A percentile compares a stretch with the other conserved stretches of the same genome.
These are phyloP conservation scores for Pangasianodon gigas DNA, from an alignment of 2,113 vertebrate genomes.

Conservation along the genomic window DNA sequence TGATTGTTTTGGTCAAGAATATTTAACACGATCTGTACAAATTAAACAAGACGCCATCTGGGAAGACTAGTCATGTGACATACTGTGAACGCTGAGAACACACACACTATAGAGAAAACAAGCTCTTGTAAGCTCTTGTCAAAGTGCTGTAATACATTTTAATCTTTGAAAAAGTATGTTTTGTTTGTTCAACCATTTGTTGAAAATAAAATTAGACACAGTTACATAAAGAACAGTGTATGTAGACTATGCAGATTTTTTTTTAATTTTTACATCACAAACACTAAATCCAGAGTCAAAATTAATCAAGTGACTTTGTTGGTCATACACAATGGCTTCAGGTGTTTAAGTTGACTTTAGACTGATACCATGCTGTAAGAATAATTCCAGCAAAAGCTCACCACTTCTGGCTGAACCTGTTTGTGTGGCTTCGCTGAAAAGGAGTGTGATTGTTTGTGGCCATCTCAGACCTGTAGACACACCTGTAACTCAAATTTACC, in stretches of 20 bases:
- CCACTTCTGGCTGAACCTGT: slow-evolving; percentile 31
- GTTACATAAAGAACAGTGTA: not conserved
- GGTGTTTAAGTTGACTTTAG: not conserved
- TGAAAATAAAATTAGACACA: not conserved
- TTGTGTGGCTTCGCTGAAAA: slow-evolving; percentile 28
- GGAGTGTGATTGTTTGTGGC: slow-evolving; percentile 18
- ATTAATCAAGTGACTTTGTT: not conserved
- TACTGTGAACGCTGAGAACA: not conserved
- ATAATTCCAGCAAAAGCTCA: not conserved
- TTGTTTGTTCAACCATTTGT: not conserved
- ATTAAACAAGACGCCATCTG: not conserved
- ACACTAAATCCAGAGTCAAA: not conserved
- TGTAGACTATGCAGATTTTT: not conserved
- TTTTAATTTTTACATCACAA: not conserved
- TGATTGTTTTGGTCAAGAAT: not conserved
- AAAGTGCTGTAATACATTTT: not conserved
- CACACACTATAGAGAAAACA: not conserved
- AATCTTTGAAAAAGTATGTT: not conserved
- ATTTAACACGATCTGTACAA: not conserved
- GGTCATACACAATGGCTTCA: not conserved
- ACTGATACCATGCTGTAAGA: not conserved
- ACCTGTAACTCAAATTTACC: slow-evolving; percentile 53
- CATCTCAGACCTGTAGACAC: slow-evolving; percentile 48
- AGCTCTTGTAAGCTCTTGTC: not conserved
- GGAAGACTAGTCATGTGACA: not conserved